Base-by-base conservation (phyloP, 1,140 invertebrate species). In the Sycophaga agraensis region DNA sequence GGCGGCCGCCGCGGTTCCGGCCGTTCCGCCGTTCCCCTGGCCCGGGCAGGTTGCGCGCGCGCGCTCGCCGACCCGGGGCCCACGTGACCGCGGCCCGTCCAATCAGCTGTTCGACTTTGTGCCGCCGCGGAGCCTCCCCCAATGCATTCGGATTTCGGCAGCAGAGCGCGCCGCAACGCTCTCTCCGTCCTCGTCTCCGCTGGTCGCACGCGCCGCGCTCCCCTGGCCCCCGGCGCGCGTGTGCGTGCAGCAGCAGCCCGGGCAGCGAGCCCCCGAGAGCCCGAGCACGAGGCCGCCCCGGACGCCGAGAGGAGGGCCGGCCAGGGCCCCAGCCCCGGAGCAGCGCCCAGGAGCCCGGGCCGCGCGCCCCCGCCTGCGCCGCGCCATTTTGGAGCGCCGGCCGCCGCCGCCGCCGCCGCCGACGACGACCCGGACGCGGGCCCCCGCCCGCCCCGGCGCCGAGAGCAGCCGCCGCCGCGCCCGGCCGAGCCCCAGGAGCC, bases 31-130 rank as follows among this genome's bases (percentile, higher is more conserved):
- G 28, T 31, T 31, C 28, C 11, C 28, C 28, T 31, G 4, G 28
- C 11, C 28, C 28, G 11, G n/a, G n/a, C 26, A n/a, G 22, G 12
- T 11, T 11, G 22, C 46, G 40, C 42, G 54, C 28, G 40, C 54
- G 31, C 8, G 4, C 2, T 24, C 0, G 2, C 1, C 26, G 14
- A 21, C 7, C 11, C 11, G 22, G 16, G 22, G 16, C 22, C 46
- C 57, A 34, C 57, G 57, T 50, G 48, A 59, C 46, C n/a, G 6
- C 0, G 2, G 4, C 16, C 56, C 50, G 63, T 46, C 66, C 83
- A 85, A 85, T 85, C 79, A 82, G 79, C 80, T 78, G 72, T 77
- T 79, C 76, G 69, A 74, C 80, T 83, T 84, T 83, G 80, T 84
- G 79, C 82, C 81, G 82, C 84, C 83, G 83, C 84, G 81, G 84